These are phyloP conservation scores for Drosophila differens DNA, from an alignment of 2,888 invertebrate species.

Conservation along the genomic window DNA sequence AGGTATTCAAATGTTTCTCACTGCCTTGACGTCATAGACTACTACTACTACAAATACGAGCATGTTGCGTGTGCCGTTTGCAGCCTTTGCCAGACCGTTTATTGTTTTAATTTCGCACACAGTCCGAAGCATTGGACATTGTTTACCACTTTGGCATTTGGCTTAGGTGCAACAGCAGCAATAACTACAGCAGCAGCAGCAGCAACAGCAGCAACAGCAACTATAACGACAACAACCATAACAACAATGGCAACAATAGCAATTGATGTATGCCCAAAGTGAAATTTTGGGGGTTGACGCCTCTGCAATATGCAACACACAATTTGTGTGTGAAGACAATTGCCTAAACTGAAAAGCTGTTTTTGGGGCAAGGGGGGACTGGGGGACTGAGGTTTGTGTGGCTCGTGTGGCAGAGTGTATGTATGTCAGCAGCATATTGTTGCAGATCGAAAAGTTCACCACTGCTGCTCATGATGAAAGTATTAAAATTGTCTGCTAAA, in stretches of 20 bases:
- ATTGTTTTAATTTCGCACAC: conserved; percentile 77
- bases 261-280: conserved; percentile 48
- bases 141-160: conserved; percentile 76
- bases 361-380: not conserved
- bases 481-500: not conserved
- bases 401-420: not conserved
- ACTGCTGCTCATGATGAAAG: not conserved
- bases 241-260: conserved; percentile 24
- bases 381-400: not conserved
- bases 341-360: not conserved
- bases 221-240: conserved; percentile 1
- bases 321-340: conserved; percentile 5
- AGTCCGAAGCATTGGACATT: conserved; percentile 65
- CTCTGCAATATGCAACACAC: conserved; percentile 34
- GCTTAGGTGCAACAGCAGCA: conserved; percentile 57
- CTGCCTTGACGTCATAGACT: conserved; percentile 39
- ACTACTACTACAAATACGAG: not conserved
- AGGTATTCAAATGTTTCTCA: conserved; percentile 73
- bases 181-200: conserved; percentile 4
- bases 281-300: conserved; percentile 44
- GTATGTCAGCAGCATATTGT: conserved; percentile 2
- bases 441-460: not conserved
- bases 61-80: conserved; percentile 38
- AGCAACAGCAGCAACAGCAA: conserved; percentile 13
- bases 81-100: conserved; percentile 56